These are phyloP conservation scores for Zaprionus capensis DNA, from an alignment of 1,140 invertebrate genomes.

Conservation along the genomic window DNA sequence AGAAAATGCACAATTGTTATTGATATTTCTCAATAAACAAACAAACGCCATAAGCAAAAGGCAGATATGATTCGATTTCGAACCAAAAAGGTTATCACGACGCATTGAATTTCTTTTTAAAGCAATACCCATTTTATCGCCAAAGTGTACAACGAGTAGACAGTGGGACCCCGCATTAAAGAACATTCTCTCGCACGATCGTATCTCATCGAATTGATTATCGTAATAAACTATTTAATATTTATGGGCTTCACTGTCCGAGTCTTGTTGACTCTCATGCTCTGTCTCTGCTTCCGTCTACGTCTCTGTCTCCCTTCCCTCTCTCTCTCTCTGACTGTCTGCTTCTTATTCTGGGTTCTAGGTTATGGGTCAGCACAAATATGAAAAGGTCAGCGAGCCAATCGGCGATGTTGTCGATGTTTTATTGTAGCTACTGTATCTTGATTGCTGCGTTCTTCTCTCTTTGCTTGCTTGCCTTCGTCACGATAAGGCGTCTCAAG, in stretches of 20 bases:
- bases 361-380: slow-evolving; percentile 66
- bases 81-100: slow-evolving; percentile 66
- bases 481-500: slow-evolving; percentile 40
- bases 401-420: slow-evolving; percentile 30
- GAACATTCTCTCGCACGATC: neutral
- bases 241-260: slow-evolving; percentile 1
- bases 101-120: slow-evolving; percentile 65
- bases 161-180: slow-evolving; percentile 15
- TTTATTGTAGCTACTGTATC: slow-evolving; percentile 33
- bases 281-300: neutral
- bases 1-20: slow-evolving; percentile 75
- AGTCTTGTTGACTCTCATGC: neutral
- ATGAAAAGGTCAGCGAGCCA: slow-evolving; percentile 66
- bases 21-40: slow-evolving; percentile 72
- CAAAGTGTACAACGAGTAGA: neutral
- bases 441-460: slow-evolving; percentile 12
- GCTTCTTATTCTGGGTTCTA: slow-evolving; percentile 12
- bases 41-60: slow-evolving; percentile 44
- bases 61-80: slow-evolving; percentile 54
- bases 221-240: neutral
- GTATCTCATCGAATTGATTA: neutral
- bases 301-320: slow-evolving; percentile 6
- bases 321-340: neutral
- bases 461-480: slow-evolving; percentile 10
- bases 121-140: slow-evolving; percentile 39